Percentiles rank a stretch among this genome's conserved stretches.
Evolutionary conservation across 2,888 invertebrate genomes (phyloP).

Genomic region (Nomada ferruginata): DNA sequence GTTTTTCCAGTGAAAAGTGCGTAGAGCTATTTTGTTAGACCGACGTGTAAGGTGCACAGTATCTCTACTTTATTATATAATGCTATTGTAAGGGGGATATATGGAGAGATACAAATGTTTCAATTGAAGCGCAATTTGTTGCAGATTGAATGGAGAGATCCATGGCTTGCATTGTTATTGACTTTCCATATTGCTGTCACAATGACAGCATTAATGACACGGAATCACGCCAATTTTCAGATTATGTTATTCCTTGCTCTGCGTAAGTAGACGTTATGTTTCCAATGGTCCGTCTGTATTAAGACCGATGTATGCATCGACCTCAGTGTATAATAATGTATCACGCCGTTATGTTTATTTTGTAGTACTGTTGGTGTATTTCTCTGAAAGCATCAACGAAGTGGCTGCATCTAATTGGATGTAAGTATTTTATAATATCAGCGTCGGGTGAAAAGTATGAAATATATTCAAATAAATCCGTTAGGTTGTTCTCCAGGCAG

Average conservation of each 20-base stretch:
- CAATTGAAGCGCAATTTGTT: slow-evolving; percentile 64
- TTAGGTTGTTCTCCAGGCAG: slow-evolving; percentile 92
- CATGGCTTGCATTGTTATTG: slow-evolving; percentile 92
- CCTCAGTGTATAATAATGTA: no score
- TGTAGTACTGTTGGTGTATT: slow-evolving; percentile 93
- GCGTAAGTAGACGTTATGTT: slow-evolving; percentile 86
- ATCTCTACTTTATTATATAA: slow-evolving; percentile 16
- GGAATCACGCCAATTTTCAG: slow-evolving; percentile 95
- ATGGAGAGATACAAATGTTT: neutral
- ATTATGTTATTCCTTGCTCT: slow-evolving; percentile 92
- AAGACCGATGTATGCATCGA: neutral
- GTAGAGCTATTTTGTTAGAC: no score
- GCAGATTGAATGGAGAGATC: slow-evolving; percentile 96
- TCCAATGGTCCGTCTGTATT: slow-evolving; percentile 3
- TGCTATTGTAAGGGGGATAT: neutral
- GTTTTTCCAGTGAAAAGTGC: neutral
- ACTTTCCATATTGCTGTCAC: slow-evolving; percentile 91
- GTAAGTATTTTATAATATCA: slow-evolving; percentile 78
- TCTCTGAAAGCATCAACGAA: slow-evolving; percentile 95
- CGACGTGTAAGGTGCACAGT: neutral
- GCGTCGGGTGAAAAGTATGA: neutral
- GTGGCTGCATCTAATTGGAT: slow-evolving; percentile 94
- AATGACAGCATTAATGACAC: slow-evolving; percentile 91
- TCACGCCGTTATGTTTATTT: neutral
- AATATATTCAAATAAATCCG: slow-evolving; percentile 40